A percentile compares a stretch with the other conserved stretches of the same genome.
These are phyloP conservation scores for Drosophila neonasuta DNA, from an alignment of 2,888 invertebrate genomes.

Conservation along the genomic window DNA sequence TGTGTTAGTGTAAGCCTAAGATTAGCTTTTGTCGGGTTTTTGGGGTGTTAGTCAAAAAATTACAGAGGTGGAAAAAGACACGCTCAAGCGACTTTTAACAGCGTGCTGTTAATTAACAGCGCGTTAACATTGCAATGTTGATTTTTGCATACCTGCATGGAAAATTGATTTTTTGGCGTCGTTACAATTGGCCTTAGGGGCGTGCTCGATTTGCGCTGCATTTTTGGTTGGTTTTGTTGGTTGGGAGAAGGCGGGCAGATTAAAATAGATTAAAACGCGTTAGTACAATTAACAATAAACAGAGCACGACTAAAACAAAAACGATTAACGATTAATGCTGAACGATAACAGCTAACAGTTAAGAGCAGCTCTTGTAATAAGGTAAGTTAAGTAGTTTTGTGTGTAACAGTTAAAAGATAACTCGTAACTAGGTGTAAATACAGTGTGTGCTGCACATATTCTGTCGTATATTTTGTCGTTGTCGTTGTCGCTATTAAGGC, in stretches of 20 bases:
- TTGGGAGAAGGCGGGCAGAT: conserved; percentile 35
- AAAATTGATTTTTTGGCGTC: conserved; percentile 80
- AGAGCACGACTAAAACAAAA: conserved; percentile 30
- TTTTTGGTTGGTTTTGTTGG: conserved; percentile 1
- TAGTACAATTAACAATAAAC: conserved; percentile 50
- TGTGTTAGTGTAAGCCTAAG: conserved; percentile 66
- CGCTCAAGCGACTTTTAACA: conserved; percentile 48
- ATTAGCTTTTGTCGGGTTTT: conserved; percentile 17
- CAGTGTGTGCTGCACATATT: conserved; percentile 5
- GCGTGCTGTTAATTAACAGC: conserved; percentile 61
- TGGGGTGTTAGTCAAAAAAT: conserved; percentile 34
- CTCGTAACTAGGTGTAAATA: conserved; percentile 19
- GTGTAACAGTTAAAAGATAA: conserved; percentile 44
- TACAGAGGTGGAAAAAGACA: conserved; percentile 28
- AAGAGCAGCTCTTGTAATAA: conserved; percentile 19
- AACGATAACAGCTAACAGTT: conserved; percentile 15
- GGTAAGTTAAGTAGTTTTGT: conserved; percentile 24
- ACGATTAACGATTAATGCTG: conserved; percentile 19
- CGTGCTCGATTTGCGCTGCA: conserved; percentile 80
- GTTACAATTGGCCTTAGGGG: conserved; percentile 75
- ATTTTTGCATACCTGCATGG: conserved; percentile 80
- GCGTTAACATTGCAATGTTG: conserved; percentile 18
- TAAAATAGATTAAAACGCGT: conserved; percentile 50
- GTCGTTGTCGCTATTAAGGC: conserved; percentile 3
- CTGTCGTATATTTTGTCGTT: conserved; percentile 1